phyloP scores from a whole-genome alignment of 2,888 invertebrate species.

The Coelopa pilipes region DNA sequence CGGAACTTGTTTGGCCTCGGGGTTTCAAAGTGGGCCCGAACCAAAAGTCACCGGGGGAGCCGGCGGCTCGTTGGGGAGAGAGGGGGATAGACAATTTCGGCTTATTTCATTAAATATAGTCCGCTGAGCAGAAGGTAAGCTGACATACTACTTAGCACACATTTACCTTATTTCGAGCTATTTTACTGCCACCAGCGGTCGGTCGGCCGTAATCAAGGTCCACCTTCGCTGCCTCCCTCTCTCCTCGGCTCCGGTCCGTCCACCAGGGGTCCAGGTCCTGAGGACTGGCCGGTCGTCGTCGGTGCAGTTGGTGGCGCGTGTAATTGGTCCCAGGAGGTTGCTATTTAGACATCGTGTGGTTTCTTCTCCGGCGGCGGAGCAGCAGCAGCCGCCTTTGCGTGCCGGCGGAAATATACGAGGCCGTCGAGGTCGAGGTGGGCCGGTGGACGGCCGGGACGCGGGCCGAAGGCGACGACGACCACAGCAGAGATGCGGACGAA shows the following conservation, averaged over 20 bases:
- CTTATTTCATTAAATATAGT: slow-evolving; percentile 4
- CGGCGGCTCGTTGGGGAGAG: too few species aligned
- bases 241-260: too few species aligned
- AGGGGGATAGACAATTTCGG: not conserved
- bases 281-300: too few species aligned
- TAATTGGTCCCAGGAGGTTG: slow-evolving; percentile 24
- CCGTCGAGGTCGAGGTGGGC: not conserved
- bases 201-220: not conserved
- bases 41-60: too few species aligned
- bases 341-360: slow-evolving; percentile 25
- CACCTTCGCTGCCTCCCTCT: not conserved
- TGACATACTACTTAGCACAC: slow-evolving; percentile 8
- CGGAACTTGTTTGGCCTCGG: too few species aligned
- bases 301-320: slow-evolving; percentile 12
- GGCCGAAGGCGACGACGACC: too few species aligned
- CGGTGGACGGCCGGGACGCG: too few species aligned
- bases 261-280: too few species aligned
- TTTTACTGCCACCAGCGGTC: slow-evolving; percentile 10
- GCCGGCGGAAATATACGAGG: not conserved
- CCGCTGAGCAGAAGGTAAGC: slow-evolving; percentile 1
- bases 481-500: not conserved
- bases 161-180: slow-evolving; percentile 20
- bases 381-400: not conserved
- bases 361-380: not conserved
- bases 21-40: too few species aligned